phyloP scores from a whole-genome alignment of 2,797 vertebrate genomes.

The Pachyuromys duprasi region DNA sequence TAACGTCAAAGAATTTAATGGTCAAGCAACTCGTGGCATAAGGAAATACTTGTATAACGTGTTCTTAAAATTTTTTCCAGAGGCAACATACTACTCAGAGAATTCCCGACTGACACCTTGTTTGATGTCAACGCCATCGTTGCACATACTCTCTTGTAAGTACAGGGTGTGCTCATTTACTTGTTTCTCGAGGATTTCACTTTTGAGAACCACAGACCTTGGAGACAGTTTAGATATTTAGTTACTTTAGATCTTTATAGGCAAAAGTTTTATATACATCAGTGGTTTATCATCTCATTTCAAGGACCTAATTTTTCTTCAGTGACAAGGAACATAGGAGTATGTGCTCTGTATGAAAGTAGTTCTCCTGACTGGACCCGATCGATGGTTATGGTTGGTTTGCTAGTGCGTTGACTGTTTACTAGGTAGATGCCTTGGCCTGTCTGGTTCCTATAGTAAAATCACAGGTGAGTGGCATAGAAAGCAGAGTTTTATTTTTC shows the following conservation, averaged over 20 bases:
- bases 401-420: conserved; percentile 9
- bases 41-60: conserved; percentile 49
- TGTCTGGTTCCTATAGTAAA: neutral
- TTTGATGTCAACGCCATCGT: conserved; percentile 95
- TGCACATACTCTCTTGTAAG: conserved; percentile 97
- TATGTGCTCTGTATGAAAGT: neutral
- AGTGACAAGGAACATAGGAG: conserved; percentile 12
- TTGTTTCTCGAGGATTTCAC: conserved; percentile 19
- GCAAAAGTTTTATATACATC: conserved; percentile 17
- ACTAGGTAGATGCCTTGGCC: neutral
- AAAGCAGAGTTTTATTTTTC: neutral
- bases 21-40: neutral
- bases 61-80: conserved; percentile 83
- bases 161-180: conserved; percentile 66
- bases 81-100: conserved; percentile 90
- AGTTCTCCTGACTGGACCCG: neutral
- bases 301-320: conserved; percentile 46
- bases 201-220: neutral
- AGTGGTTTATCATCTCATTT: neutral
- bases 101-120: conserved; percentile 93
- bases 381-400: neutral
- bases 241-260: neutral
- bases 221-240: conserved; percentile 14
- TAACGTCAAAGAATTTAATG: conserved; percentile 6
- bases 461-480: neutral